Percentiles rank a stretch among this genome's conserved stretches.
Conservation (phyloP, 2,113 vertebrate genomes). For the Beaufortia kweichowensis region DNA sequence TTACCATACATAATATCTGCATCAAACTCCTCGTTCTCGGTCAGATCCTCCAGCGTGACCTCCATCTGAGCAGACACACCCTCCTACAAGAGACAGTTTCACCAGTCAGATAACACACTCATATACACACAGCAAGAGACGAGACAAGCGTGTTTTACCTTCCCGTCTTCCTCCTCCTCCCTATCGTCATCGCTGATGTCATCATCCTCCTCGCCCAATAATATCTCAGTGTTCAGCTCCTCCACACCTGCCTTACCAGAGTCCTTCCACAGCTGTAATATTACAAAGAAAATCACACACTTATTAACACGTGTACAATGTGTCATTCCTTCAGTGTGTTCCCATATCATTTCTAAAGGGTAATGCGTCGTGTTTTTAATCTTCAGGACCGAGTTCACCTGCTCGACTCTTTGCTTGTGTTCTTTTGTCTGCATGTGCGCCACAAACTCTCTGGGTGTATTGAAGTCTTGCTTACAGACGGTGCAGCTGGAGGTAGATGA, state of each 20-base stretch:
- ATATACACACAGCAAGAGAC: neutral
- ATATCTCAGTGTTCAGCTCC: slow-evolving; percentile 83
- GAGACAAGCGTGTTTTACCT: slow-evolving; percentile 50
- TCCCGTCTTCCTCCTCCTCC: slow-evolving; percentile 54
- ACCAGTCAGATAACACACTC: neutral
- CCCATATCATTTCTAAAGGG: too few species aligned
- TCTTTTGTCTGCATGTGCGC: slow-evolving; percentile 90
- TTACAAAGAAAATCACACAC: neutral
- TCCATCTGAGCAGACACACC: slow-evolving; percentile 62
- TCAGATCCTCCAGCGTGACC: slow-evolving; percentile 67
- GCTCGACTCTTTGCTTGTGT: slow-evolving; percentile 85
- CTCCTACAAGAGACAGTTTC: slow-evolving; percentile 55
- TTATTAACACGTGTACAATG: neutral
- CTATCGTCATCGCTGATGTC: slow-evolving; percentile 68
- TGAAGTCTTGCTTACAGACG: slow-evolving; percentile 88
- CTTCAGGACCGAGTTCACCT: slow-evolving; percentile 69
- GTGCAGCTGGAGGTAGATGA: slow-evolving; percentile 86
- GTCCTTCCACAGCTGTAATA: slow-evolving; percentile 63
- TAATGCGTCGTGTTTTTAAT: neutral
- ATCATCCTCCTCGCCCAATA: slow-evolving; percentile 77
- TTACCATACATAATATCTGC: slow-evolving; percentile 85
- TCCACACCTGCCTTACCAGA: slow-evolving; percentile 78
- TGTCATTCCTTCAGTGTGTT: too few species aligned
- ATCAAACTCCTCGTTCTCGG: slow-evolving; percentile 69
- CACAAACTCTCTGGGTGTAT: slow-evolving; percentile 88